Percentiles rank a stretch among this genome's conserved stretches.
These are phyloP conservation scores for Uropsilus gracilis DNA, from an alignment of 2,113 vertebrate species.

Conservation along the genomic window DNA sequence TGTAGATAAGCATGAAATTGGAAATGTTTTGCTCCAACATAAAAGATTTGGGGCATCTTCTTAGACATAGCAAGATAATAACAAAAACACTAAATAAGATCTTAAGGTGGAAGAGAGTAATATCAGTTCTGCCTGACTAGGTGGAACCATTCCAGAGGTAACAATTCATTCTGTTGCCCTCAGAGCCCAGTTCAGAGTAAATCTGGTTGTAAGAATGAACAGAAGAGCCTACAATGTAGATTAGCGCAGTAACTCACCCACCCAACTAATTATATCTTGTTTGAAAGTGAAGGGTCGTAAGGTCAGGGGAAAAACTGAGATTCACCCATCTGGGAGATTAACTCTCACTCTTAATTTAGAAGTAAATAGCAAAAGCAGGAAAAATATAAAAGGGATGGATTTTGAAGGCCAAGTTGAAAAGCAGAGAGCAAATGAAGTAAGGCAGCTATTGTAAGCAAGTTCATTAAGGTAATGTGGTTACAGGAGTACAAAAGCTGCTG, in stretches of 20 bases:
- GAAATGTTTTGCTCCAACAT: not conserved
- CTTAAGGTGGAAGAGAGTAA: not conserved
- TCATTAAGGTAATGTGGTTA: not conserved
- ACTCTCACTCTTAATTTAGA: not conserved
- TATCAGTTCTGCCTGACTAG: not conserved
- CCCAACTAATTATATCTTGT: not conserved
- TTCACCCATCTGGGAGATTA: not conserved
- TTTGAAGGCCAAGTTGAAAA: slow-evolving; percentile 67
- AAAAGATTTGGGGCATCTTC: not conserved
- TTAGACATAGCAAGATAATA: not conserved
- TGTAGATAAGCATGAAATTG: not conserved
- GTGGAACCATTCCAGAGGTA: too few relatives aligned
- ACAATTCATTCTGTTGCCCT: not conserved
- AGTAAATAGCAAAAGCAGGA: slow-evolving; percentile 45
- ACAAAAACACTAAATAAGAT: not conserved
- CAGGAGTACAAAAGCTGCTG: not conserved
- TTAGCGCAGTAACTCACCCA: not conserved
- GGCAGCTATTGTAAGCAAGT: slow-evolving; percentile 12
- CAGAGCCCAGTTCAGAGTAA: not conserved
- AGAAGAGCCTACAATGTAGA: not conserved
- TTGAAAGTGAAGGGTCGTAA: not conserved
- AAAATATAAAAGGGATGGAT: slow-evolving; percentile 55
- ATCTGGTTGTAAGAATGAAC: not conserved
- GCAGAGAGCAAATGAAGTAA: slow-evolving; percentile 11
- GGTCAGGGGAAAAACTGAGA: slow-evolving; percentile 40